Base-by-base conservation (phyloP, 2,113 vertebrate species). In the Bubo bubo region DNA sequence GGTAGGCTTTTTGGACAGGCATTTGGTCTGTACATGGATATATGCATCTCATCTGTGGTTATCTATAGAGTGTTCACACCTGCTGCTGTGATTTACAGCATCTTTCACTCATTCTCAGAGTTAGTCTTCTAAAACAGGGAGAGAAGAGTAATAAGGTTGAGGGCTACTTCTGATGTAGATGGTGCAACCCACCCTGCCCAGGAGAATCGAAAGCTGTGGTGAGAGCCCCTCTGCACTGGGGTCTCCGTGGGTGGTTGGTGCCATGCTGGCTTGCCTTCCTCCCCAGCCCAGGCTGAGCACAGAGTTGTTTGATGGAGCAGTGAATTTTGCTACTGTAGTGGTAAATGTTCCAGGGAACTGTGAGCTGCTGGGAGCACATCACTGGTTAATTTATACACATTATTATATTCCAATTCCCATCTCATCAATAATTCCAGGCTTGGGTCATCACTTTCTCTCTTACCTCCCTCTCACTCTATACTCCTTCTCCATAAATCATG, bases 361-460 rank as follows among this genome's bases (percentile, higher is more conserved):
- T 63, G 68, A 95, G 66, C 77, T 94, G 53, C 62, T 84, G 26
- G 56, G 79, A 95, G 47, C 35, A 75, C 41, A 60, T 70, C 3
- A 1, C 81, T 94, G 80, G 30, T 75, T 96, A 95, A 95, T 79
- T 96, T 93, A 92, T 35, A 63, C 90, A 71, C 45, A n/a, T 77
- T 35, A 67, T 94, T 95, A 93, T 87, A 84, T 95, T 96, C 64
- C 67, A 84, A n/a, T 97, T 97, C 93, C 91, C 35, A 27, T 81
- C 71, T 95, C 88, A 94, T 97, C 75, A 93, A 93, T 96, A 97
- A 96, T 96, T 97, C 79, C 34, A 93, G 70, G 50, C 71, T 80
- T 84, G 79, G 89, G 68, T 93, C 79, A 84, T 81, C 83, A 43
- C 77, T 94, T 94, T 76, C 43, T 85, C 30, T 83, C 68, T 70